A percentile compares a stretch with the other conserved stretches of the same genome.
phyloP scores from a whole-genome alignment of 2,113 vertebrate species.

The Pollimyrus isidori region DNA sequence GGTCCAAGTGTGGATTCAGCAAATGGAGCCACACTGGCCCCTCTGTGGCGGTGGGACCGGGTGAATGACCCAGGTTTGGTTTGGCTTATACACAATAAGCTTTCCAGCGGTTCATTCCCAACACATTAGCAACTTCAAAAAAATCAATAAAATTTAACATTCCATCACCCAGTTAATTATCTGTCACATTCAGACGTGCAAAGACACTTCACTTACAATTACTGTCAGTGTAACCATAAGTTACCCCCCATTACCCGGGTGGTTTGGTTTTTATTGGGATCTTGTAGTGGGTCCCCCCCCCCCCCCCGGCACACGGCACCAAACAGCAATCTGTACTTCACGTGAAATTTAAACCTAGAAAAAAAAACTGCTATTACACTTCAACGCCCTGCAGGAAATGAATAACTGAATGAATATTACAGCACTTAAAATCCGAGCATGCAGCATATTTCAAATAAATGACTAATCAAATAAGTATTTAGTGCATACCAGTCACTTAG shows the following conservation, averaged over 20 bases:
- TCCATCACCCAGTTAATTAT: slow-evolving; percentile 1
- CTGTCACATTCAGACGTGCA: not conserved
- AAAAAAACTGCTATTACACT: not conserved
- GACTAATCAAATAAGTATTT: not conserved
- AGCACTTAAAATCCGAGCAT: not conserved
- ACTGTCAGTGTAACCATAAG: not conserved
- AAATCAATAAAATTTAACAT: not conserved
- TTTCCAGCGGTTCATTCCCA: not conserved
- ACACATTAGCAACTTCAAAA: not conserved
- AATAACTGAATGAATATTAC: not conserved
- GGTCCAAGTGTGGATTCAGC: not conserved
- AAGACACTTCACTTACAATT: not conserved
- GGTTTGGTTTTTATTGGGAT: not conserved
- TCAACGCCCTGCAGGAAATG: not conserved
- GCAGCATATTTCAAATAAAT: not conserved
- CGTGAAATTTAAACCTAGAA: not conserved
- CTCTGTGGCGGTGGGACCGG: not conserved
- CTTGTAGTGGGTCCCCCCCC: not conserved
- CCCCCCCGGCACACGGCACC: not conserved
- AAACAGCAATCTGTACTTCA: not conserved
- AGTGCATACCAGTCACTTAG: not conserved
- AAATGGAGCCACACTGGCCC: not conserved
- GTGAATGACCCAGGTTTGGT: not conserved
- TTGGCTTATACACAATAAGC: not conserved
- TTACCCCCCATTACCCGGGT: not conserved